Evolutionary conservation across 2,888 invertebrate genomes (phyloP), one percentile per base, ranked within the genome.

Genomic region (Cosmopolites sordidus): DNA sequence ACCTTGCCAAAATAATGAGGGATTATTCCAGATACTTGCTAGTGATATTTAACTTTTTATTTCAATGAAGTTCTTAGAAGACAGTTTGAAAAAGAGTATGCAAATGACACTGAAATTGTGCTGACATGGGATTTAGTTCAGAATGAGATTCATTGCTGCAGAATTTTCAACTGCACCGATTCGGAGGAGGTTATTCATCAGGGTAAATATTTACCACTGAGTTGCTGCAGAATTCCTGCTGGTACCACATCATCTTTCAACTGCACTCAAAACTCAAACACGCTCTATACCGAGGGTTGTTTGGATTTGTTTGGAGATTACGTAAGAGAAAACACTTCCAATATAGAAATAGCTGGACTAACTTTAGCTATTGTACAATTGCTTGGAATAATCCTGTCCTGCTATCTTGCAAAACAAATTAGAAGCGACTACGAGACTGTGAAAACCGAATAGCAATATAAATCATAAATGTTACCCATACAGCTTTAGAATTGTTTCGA

Each of bases 311-410:
- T 93, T 27, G 78, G 85, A 44, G 67, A 70, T 0, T 80, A 82
- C 66, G 77, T 92, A 57, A 80, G 85, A 65, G 77, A 80, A 11
- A 87, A 90, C 62, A 84, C 87, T 1, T 70, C 84, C 39, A 77
- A 86, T 53, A 79, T 95, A 50, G 91, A 89, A 27, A 86, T 86
- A 3, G 86, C 89, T 14, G 92, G 88, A 2, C 78, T 92, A 45
- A 87, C 86, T 12, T 83, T 95, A 42, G 92, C 92, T 51, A 76
- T 88, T 58, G 79, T 94, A 58, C 93, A 95, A 86, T n/a, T n/a
- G n/a, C n/a, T n/a, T n/a, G n/a, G n/a, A n/a, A n/a, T n/a, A n/a
- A n/a, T n/a, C n/a, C n/a, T n/a, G n/a, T n/a, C n/a, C n/a, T n/a
- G n/a, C n/a, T n/a, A n/a, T n/a, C n/a, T n/a, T n/a, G n/a, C n/a